Base-by-base conservation (phyloP, 2,888 invertebrate species). In the Nasonia oneida region DNA sequence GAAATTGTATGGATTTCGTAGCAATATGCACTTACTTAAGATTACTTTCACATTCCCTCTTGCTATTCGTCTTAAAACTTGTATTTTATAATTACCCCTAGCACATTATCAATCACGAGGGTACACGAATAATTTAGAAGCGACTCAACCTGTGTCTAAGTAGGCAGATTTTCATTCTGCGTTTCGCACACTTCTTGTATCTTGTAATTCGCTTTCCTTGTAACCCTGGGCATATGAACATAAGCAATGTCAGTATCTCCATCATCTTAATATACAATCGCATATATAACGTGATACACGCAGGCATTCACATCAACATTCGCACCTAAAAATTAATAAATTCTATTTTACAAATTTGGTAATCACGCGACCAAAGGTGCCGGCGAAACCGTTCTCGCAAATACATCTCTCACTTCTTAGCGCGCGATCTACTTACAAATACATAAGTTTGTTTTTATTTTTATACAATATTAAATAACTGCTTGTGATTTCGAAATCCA, bases 331-430 rank as follows among this genome's bases (percentile, higher is more conserved):
- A 88, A 88, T 90, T 89, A 91, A 89, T 91, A 91, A 90, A 90
- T 89, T 90, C 89, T 92, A 92, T 92, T 89, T 91, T 92, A 92
- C 92, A 92, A 89, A 89, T 90, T 90, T 90, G 89, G 91, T 89
- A 89, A 89, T 90, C 90, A 88, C 83, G 39, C 85, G 86, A 87
- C 87, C 86, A 88, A 87, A 86, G 70, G 85, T 88, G 87, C 85
- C 88, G 87, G 73, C 77, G 86, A 84, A 88, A 85, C 83, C 84
- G 86, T 75, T 78, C 77, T 88, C 86, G 86, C 87, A 74, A 80
- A 81, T 88, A 76, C 78, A 84, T 71, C 57, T 88, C 81, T 88
- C 86, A 61, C 73, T 82, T 86, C 87, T 64, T 70, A 84, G 76
- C 78, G 64, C 86, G 74, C 86, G 85, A 77, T 87, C 89, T 91